phyloP scores from a whole-genome alignment of 2,797 vertebrate genomes.

The Darevskia mixta region DNA sequence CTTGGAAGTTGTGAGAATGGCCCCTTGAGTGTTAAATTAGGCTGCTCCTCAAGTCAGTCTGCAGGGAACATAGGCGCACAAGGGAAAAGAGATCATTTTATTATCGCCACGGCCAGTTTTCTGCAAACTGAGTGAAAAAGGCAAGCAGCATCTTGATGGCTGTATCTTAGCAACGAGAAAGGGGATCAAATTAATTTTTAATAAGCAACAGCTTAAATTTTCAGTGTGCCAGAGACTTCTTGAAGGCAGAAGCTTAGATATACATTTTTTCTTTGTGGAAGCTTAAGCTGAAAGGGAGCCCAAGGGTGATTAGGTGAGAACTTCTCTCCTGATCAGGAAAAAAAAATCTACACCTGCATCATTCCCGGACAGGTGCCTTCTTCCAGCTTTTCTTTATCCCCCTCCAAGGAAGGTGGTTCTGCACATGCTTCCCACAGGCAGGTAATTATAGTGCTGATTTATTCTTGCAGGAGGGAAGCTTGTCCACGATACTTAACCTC shows the following conservation, averaged over 20 bases:
- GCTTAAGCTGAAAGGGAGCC: conserved; percentile 16
- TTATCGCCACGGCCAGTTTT: conserved; percentile 28
- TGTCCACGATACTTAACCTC: background rate
- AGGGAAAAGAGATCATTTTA: conserved; percentile 5
- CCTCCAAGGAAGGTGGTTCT: background rate
- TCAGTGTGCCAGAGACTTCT: conserved; percentile 25
- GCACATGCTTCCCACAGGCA: background rate
- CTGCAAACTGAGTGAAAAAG: conserved; percentile 17
- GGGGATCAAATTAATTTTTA: conserved; percentile 39
- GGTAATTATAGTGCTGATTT: conserved; percentile 1
- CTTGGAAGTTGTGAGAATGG: background rate
- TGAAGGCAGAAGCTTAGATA: conserved; percentile 33
- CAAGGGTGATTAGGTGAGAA: conserved; percentile 2
- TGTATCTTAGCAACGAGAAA: conserved; percentile 43
- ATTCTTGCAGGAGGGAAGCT: background rate
- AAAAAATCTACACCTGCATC: background rate
- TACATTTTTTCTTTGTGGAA: background rate
- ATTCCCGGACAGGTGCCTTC: background rate
- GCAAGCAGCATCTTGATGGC: conserved; percentile 7
- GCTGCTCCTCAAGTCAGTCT: background rate
- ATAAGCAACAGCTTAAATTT: conserved; percentile 48
- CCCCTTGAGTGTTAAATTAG: background rate
- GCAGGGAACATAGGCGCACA: background rate
- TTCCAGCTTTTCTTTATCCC: background rate
- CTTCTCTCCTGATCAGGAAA: background rate